Percentiles rank a stretch among this genome's conserved stretches.
Conservation (phyloP, 2,797 vertebrate genomes). For the Eulemur coronatus region DNA sequence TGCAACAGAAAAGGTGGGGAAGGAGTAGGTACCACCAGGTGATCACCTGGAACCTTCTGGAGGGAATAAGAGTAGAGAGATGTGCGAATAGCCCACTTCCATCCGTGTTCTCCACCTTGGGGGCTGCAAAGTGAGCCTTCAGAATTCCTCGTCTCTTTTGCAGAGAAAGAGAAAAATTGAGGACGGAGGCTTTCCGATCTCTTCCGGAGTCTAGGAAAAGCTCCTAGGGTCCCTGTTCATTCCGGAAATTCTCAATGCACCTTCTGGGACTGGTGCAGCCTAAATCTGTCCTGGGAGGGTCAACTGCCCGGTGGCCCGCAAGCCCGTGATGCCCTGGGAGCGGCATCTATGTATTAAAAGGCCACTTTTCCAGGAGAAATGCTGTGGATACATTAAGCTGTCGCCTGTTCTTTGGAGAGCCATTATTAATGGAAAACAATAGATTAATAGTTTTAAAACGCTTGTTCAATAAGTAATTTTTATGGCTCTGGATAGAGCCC, state of each 20-base stretch:
- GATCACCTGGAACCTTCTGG: not conserved
- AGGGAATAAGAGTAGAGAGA: not conserved
- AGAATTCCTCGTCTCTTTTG: not conserved
- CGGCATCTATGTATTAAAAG: conserved; percentile 58
- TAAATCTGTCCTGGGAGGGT: not conserved
- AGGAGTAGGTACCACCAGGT: not conserved
- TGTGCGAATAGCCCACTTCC: not conserved
- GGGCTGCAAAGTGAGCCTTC: not conserved
- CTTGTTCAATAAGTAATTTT: conserved; percentile 83
- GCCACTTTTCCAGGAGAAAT: conserved; percentile 67
- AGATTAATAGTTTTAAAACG: conserved; percentile 75
- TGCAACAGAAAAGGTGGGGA: not conserved
- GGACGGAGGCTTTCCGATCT: not conserved
- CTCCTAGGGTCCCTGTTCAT: not conserved
- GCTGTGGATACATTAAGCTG: conserved; percentile 71
- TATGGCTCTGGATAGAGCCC: conserved; percentile 78
- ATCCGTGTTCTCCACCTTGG: not conserved
- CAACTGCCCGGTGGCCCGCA: not conserved
- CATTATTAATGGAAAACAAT: conserved; percentile 78
- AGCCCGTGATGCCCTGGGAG: accelerated
- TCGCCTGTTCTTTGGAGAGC: conserved; percentile 64
- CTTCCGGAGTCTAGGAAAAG: not conserved
- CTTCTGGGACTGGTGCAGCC: not conserved
- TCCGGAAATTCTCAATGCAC: not conserved
- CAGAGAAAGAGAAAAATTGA: not conserved